Conservation (phyloP, 2,888 invertebrate species). For the Pycnomerus fuliginosus region DNA sequence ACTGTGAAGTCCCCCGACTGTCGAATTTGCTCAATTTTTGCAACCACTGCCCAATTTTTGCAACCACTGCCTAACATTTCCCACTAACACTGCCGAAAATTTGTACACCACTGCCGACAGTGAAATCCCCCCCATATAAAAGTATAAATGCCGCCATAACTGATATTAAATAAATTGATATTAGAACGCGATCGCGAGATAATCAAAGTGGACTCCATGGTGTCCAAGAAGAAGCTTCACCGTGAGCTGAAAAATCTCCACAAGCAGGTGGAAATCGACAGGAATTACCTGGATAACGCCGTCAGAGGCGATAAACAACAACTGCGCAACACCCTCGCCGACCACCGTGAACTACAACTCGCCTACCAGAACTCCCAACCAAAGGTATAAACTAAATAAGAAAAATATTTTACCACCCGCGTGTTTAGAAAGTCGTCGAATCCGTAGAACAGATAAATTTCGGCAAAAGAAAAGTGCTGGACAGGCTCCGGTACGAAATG, state of each 20-base stretch:
- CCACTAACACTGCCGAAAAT: too few relatives aligned
- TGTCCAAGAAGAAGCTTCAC: constrained; percentile 55
- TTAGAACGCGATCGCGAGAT: constrained; percentile 63
- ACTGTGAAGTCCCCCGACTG: too few relatives aligned
- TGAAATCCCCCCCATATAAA: too few relatives aligned
- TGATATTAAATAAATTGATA: too few relatives aligned
- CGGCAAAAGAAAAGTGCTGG: constrained; percentile 62
- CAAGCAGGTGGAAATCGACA: constrained; percentile 58
- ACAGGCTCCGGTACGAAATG: constrained; percentile 61
- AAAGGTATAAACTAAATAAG: constrained; percentile 33
- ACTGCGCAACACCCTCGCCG: constrained; percentile 59
- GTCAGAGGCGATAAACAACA: constrained; percentile 62
- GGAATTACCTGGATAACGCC: constrained; percentile 60
- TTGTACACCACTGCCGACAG: too few relatives aligned
- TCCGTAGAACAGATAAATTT: constrained; percentile 64
- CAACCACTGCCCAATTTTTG: too few relatives aligned
- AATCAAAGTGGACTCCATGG: constrained; percentile 58
- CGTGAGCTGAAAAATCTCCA: constrained; percentile 60
- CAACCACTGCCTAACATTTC: too few relatives aligned
- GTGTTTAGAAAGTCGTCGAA: constrained; percentile 59
- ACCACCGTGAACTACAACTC: constrained; percentile 60
- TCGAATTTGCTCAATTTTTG: too few relatives aligned
- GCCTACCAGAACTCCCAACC: constrained; percentile 56
- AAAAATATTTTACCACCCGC: not conserved
- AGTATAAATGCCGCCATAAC: too few relatives aligned